These are phyloP conservation scores for Nylanderia fulva DNA, from an alignment of 1,140 invertebrate genomes.

Conservation along the genomic window DNA sequence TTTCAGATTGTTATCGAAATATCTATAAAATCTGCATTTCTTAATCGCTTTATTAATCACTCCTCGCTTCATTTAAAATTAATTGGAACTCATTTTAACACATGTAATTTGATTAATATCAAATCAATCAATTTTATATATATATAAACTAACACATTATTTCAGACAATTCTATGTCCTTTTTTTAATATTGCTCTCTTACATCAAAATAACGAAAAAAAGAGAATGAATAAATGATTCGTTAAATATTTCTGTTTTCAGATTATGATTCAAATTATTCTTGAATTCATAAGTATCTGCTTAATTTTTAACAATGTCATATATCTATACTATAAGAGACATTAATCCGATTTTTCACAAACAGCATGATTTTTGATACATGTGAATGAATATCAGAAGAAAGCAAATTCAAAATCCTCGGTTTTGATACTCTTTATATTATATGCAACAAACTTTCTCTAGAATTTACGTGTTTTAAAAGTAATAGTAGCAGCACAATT, in stretches of 20 bases:
- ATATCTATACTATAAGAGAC: constrained; percentile 7
- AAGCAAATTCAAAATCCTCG: constrained; percentile 9
- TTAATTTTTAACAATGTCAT: constrained; percentile 7
- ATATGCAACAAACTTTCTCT: background rate
- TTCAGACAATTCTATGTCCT: constrained; percentile 45
- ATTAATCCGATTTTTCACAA: constrained; percentile 15
- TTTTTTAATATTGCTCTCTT: constrained; percentile 55
- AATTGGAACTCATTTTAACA: constrained; percentile 35
- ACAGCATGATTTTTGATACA: constrained; percentile 1
- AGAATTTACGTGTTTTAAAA: background rate
- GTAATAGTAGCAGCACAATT: background rate
- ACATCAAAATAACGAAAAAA: background rate
- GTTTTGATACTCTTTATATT: background rate
- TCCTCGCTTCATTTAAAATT: constrained; percentile 8
- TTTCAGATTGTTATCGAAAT: constrained; percentile 22
- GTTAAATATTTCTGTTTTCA: background rate
- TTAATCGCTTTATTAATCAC: background rate
- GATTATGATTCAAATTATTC: background rate
- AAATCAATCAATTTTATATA: constrained; percentile 5
- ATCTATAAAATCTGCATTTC: background rate
- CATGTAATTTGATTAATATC: constrained; percentile 16
- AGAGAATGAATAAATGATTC: background rate
- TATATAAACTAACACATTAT: background rate
- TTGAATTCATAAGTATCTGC: constrained; percentile 2
- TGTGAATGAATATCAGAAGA: background rate